Evolutionary conservation across 2,888 invertebrate species (phyloP).

Genomic region (Notodonta dromedarius): DNA sequence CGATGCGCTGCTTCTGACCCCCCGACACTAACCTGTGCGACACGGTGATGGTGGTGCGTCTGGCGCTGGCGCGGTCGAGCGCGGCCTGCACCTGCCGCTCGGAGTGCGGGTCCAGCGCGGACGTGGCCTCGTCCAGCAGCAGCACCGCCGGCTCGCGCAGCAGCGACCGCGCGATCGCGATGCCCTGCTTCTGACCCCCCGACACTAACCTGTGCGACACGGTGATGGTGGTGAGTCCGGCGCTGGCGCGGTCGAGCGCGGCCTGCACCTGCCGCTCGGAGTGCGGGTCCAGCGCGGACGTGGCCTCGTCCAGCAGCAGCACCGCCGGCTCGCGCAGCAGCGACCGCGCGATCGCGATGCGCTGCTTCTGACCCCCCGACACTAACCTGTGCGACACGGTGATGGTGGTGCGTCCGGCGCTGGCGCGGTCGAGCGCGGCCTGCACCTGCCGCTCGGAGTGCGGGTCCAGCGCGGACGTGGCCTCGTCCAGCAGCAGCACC

Average conservation of each 20-base stretch:
- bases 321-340: slow-evolving; percentile 62
- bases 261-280: slow-evolving; percentile 42
- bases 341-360: slow-evolving; percentile 90
- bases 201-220: too few species aligned
- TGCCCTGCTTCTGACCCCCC: slow-evolving; percentile 72
- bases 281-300: slow-evolving; percentile 91
- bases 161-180: slow-evolving; percentile 75
- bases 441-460: slow-evolving; percentile 1
- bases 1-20: too few species aligned
- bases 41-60: slow-evolving; percentile 72
- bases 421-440: slow-evolving; percentile 1
- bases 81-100: too few species aligned
- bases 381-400: slow-evolving; percentile 86
- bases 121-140: slow-evolving; percentile 77
- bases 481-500: slow-evolving; percentile 85
- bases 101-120: slow-evolving; percentile 85
- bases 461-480: slow-evolving; percentile 89
- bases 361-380: slow-evolving; percentile 87
- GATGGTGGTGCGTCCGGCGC: slow-evolving; percentile 84
- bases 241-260: too few species aligned
- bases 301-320: slow-evolving; percentile 90
- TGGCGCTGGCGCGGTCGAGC: too few species aligned
- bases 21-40: too few species aligned
- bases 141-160: not conserved
- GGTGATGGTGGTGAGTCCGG: too few species aligned